These are phyloP conservation scores for Archilochus colubris DNA, from an alignment of 2,113 vertebrate genomes.

Conservation along the genomic window DNA sequence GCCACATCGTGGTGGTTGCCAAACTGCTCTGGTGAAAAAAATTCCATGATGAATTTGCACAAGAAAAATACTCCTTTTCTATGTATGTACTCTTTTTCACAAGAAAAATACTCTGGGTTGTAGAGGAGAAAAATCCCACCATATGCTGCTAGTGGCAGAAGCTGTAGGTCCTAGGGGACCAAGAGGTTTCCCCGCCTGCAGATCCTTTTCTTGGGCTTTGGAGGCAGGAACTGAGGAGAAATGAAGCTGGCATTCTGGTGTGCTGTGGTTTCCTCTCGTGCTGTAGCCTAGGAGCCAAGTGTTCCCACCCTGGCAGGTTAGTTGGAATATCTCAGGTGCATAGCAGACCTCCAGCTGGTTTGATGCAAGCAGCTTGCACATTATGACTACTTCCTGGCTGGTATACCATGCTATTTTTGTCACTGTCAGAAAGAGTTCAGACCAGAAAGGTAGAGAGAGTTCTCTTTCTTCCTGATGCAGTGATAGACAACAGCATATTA, in stretches of 20 bases:
- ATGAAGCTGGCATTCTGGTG: neutral
- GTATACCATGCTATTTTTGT: neutral
- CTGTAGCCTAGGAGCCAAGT: neutral
- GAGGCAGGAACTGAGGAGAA: neutral
- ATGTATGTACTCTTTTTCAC: too few relatives aligned
- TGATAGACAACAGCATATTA: neutral
- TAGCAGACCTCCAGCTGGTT: neutral
- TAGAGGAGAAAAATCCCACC: neutral
- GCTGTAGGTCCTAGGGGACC: neutral
- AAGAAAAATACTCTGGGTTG: neutral
- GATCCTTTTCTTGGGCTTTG: neutral
- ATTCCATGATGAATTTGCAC: neutral
- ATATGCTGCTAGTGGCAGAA: neutral
- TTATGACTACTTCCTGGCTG: constrained; percentile 4
- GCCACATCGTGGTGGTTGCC: neutral
- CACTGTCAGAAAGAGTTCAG: constrained; percentile 7
- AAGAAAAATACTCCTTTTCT: neutral
- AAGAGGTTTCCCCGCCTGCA: neutral
- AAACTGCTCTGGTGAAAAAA: neutral
- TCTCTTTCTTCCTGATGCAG: neutral
- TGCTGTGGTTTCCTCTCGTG: neutral
- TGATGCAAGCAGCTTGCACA: neutral
- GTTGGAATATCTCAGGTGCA: neutral
- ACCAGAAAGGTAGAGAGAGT: neutral
- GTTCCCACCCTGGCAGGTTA: neutral